Percentiles rank a stretch among this genome's conserved stretches.
Conservation (phyloP, 1,140 invertebrate species). For the Ridgeia piscesae region DNA sequence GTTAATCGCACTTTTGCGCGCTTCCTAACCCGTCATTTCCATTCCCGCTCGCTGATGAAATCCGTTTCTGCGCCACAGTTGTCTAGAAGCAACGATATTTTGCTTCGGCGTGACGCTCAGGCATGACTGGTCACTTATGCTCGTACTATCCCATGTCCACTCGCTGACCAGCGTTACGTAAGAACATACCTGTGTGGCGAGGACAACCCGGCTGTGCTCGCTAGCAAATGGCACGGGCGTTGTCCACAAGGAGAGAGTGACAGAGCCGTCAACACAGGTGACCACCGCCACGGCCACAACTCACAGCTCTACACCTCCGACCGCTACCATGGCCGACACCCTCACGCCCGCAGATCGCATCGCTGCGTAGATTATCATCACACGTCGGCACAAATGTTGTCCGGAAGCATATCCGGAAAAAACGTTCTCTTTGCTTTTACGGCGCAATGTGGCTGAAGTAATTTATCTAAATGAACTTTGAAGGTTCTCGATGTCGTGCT, state of each 20-base stretch:
- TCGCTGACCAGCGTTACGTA: neutral
- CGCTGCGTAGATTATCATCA: neutral
- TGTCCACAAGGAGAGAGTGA: neutral
- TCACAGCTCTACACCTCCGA: neutral
- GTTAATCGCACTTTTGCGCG: neutral
- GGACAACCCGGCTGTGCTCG: too few species aligned
- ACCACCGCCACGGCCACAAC: neutral
- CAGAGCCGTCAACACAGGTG: neutral
- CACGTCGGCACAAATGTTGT: neutral
- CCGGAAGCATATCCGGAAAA: neutral
- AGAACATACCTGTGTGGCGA: neutral
- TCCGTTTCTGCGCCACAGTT: neutral
- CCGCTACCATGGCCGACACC: neutral
- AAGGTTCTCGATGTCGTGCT: neutral
- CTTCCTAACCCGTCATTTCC: neutral
- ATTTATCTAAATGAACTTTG: neutral
- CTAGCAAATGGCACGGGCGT: neutral
- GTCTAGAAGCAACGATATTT: neutral
- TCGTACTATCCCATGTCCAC: neutral
- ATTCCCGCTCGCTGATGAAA: neutral
- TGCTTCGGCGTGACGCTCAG: neutral
- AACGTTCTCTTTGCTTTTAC: neutral
- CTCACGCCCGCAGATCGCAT: neutral
- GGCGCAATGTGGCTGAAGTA: neutral
- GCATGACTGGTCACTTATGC: neutral